phyloP scores from a whole-genome alignment of 2,797 vertebrate species.

The Tapera naevia region DNA sequence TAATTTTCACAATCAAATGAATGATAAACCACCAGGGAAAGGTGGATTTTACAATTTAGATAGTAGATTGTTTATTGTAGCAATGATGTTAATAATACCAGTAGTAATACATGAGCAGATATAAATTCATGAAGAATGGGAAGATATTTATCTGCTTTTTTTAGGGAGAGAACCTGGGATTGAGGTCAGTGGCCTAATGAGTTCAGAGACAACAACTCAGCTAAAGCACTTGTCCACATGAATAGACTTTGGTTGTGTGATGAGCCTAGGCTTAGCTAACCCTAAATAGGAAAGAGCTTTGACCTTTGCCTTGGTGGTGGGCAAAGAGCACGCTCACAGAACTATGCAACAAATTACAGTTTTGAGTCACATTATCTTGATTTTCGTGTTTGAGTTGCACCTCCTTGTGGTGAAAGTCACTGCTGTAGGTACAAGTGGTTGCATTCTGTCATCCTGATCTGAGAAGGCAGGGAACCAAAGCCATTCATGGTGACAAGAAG shows the following conservation, averaged over 20 bases:
- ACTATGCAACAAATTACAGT: neutral
- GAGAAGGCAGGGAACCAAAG: neutral
- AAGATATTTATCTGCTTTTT: neutral
- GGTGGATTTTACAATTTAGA: neutral
- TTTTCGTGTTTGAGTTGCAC: neutral
- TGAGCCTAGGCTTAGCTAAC: neutral
- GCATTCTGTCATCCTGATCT: neutral
- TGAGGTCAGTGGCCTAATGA: neutral
- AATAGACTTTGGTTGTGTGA: neutral
- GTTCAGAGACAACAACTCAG: neutral
- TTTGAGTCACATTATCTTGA: neutral
- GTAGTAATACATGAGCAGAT: neutral
- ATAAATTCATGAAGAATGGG: neutral
- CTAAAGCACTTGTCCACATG: neutral
- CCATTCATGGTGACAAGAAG: neutral
- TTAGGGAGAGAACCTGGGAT: rapidly evolving
- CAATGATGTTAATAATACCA: neutral
- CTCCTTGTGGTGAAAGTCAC: neutral
- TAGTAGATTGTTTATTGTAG: neutral
- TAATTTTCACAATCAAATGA: rapidly evolving
- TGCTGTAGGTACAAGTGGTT: neutral
- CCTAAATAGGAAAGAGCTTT: neutral
- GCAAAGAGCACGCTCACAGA: neutral
- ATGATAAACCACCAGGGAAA: neutral
- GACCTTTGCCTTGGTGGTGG: neutral